These are phyloP conservation scores for Hydrolagus colliei DNA, from an alignment of 2,797 vertebrate genomes.

Conservation along the genomic window DNA sequence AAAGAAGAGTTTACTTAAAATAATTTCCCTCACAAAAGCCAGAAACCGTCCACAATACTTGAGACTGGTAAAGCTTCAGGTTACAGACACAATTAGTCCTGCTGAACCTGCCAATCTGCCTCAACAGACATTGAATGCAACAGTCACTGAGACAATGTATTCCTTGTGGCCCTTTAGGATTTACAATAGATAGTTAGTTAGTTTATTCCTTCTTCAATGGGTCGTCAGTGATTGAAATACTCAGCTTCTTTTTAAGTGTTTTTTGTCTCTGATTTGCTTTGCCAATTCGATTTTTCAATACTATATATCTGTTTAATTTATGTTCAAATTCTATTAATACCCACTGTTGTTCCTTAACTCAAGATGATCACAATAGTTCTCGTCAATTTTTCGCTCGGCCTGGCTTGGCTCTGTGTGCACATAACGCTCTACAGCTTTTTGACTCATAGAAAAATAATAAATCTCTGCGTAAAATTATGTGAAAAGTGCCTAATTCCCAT, in stretches of 20 bases:
- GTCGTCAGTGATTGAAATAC: background rate
- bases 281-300: background rate
- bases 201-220: background rate
- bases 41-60: background rate
- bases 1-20: background rate
- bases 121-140: background rate
- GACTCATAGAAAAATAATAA: background rate
- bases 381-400: background rate
- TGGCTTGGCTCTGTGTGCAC: too few species aligned
- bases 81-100: background rate
- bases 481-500: background rate
- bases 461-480: background rate
- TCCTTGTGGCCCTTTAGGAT: background rate
- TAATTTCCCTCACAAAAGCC: conserved; percentile 19
- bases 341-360: background rate
- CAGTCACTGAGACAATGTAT: conserved; percentile 2
- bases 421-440: background rate
- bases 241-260: background rate
- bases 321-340: background rate
- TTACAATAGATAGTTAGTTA: background rate
- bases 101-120: background rate
- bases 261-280: background rate
- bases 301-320: background rate
- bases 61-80: background rate
- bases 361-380: background rate